phyloP scores from a whole-genome alignment of 2,113 vertebrate species.

The Gracilinanus agilis region DNA sequence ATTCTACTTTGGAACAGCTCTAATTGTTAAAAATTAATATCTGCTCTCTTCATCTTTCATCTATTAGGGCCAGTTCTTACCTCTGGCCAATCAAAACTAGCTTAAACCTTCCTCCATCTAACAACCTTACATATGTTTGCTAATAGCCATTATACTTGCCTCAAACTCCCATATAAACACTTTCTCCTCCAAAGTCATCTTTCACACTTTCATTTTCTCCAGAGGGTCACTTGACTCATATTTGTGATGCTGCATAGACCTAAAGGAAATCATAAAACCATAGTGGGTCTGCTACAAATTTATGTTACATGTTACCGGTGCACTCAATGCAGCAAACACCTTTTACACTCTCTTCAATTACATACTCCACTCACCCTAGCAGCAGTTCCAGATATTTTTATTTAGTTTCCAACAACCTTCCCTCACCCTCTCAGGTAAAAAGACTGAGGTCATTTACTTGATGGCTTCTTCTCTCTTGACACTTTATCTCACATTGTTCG shows the following conservation, averaged over 20 bases:
- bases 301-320: not conserved
- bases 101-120: not conserved
- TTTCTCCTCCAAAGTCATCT: not conserved
- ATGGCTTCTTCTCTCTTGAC: no score
- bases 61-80: not conserved
- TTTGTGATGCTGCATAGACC: not conserved
- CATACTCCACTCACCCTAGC: not conserved
- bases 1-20: not conserved
- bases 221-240: not conserved
- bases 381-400: not conserved
- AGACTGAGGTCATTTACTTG: no score
- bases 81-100: not conserved
- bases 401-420: no score
- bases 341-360: not conserved
- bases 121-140: not conserved
- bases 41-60: no score
- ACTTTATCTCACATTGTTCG: no score
- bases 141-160: not conserved
- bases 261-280: not conserved
- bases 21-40: not conserved
- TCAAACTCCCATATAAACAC: not conserved
- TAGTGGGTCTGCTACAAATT: not conserved
- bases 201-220: not conserved
- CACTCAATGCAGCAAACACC: not conserved
- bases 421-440: no score